A percentile compares a stretch with the other conserved stretches of the same genome.
phyloP scores from a whole-genome alignment of 1,140 invertebrate genomes.

The Euura lappo region DNA sequence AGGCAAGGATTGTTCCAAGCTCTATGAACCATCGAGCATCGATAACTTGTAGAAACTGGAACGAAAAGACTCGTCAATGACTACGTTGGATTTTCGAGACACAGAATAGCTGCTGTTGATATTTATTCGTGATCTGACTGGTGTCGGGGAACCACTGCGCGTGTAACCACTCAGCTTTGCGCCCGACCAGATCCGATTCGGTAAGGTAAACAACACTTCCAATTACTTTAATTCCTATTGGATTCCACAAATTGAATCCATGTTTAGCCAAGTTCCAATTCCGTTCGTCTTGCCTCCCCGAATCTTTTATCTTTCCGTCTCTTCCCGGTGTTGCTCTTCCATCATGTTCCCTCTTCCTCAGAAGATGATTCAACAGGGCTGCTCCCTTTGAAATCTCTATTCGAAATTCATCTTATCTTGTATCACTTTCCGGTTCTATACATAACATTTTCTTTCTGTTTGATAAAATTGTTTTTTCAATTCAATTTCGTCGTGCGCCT shows the following conservation, averaged over 20 bases:
- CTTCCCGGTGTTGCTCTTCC: neutral
- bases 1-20: no score
- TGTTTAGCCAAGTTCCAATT: constrained; percentile 11
- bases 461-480: no score
- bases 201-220: constrained; percentile 12
- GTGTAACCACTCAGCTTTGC: neutral
- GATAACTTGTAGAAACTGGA: no score
- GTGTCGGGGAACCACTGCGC: neutral
- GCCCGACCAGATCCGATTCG: neutral
- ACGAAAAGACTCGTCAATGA: no score
- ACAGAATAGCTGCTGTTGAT: no score
- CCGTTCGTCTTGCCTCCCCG: neutral
- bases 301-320: neutral
- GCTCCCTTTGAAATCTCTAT: neutral
- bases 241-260: constrained; percentile 12
- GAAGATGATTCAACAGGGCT: neutral
- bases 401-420: neutral
- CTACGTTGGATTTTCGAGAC: no score
- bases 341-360: no score
- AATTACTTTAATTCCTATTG: constrained; percentile 10
- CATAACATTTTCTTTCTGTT: no score
- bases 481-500: no score
- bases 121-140: no score
- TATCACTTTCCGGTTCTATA: neutral
- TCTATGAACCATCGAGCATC: no score